These are phyloP conservation scores for Shargacucullia verbasci DNA, from an alignment of 2,888 invertebrate species.

Conservation along the genomic window DNA sequence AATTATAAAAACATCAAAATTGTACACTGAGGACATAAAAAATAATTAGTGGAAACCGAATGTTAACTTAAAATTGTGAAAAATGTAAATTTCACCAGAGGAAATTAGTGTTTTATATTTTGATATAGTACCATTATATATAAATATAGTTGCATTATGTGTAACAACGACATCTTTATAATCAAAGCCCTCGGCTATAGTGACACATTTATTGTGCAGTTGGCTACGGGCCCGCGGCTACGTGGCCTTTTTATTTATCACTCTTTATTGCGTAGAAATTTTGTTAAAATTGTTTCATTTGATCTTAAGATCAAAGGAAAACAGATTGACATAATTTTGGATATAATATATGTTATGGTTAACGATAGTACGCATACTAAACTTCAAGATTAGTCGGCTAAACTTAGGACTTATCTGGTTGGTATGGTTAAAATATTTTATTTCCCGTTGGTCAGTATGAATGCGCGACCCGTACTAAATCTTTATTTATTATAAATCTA, in stretches of 20 bases:
- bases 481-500: too few relatives aligned
- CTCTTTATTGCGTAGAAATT: slow-evolving; percentile 52
- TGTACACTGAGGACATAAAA: slow-evolving; percentile 29
- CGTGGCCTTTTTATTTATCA: slow-evolving; percentile 53
- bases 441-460: too few relatives aligned
- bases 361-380: slow-evolving; percentile 35
- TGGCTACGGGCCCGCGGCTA: slow-evolving; percentile 52
- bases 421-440: slow-evolving; percentile 6
- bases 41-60: slow-evolving; percentile 36
- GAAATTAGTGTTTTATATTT: slow-evolving; percentile 42
- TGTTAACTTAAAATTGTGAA: slow-evolving; percentile 27
- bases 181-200: slow-evolving; percentile 54
- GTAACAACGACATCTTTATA: slow-evolving; percentile 55
- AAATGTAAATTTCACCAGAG: slow-evolving; percentile 22
- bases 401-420: slow-evolving; percentile 43
- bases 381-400: slow-evolving; percentile 37
- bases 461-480: too few relatives aligned
- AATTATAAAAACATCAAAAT: slow-evolving; percentile 9
- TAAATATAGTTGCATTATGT: slow-evolving; percentile 55
- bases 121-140: slow-evolving; percentile 39
- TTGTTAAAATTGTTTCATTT: slow-evolving; percentile 59
- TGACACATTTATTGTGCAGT: slow-evolving; percentile 62
- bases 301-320: slow-evolving; percentile 57
- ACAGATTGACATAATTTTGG: slow-evolving; percentile 56
- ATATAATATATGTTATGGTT: slow-evolving; percentile 46